These are phyloP conservation scores for Entomobrya proxima DNA, from an alignment of 2,888 invertebrate genomes.

Conservation along the genomic window DNA sequence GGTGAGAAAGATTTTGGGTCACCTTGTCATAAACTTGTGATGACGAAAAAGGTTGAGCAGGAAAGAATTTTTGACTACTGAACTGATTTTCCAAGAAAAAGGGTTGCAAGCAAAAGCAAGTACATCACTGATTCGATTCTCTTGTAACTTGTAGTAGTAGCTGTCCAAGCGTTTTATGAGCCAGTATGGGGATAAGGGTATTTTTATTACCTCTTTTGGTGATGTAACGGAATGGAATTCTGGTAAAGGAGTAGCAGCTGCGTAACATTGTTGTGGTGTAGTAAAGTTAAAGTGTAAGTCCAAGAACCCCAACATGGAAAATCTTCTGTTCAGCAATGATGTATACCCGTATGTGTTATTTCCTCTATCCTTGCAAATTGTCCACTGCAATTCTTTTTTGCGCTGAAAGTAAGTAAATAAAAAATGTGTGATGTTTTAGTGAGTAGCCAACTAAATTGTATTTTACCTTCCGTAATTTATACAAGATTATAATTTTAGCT, in stretches of 20 bases:
- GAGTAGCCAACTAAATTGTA: no score
- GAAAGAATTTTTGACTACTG: conserved; percentile 1
- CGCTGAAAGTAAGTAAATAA: no score
- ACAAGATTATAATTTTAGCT: no score
- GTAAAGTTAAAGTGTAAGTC: background rate
- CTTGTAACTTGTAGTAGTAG: background rate
- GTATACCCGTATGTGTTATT: no score
- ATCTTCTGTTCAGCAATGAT: no score
- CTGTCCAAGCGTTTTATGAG: background rate
- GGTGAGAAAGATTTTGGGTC: conserved; percentile 32
- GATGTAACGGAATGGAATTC: conserved; percentile 28
- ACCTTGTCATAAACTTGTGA: conserved; percentile 46
- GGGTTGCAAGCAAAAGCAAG: conserved; percentile 20
- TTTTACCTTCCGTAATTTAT: no score
- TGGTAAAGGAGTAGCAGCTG: background rate
- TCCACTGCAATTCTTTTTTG: no score
- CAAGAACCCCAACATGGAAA: background rate
- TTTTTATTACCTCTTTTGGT: conserved; percentile 32
- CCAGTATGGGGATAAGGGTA: conserved; percentile 48
- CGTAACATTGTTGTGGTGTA: background rate
- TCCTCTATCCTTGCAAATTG: no score
- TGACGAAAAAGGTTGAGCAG: conserved; percentile 38
- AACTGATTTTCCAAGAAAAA: conserved; percentile 38
- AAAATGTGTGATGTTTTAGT: no score
- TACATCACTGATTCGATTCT: no score